These are phyloP conservation scores for Serrognathus titanus DNA, from an alignment of 2,888 invertebrate genomes.

Conservation along the genomic window DNA sequence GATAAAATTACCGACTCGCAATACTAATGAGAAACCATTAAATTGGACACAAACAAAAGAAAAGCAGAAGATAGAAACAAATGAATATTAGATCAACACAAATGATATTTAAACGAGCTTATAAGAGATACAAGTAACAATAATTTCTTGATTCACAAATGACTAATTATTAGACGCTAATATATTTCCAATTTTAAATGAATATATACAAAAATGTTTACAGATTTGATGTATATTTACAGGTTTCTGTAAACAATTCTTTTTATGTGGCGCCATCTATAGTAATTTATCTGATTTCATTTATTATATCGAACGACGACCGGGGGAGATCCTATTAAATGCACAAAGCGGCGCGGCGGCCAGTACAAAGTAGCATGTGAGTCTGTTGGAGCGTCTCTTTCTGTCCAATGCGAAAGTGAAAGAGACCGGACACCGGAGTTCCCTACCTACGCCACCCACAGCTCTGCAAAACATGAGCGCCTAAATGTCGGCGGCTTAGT, in stretches of 20 bases:
- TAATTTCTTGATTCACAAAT: too few relatives aligned
- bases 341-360: not conserved
- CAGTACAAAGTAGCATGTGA: not conserved
- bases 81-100: too few relatives aligned
- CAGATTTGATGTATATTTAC: not conserved
- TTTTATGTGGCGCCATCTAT: not conserved
- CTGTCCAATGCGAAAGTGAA: constrained; percentile 11
- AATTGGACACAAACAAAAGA: too few relatives aligned
- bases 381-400: constrained; percentile 6
- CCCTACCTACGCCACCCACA: constrained; percentile 19
- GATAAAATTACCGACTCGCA: too few relatives aligned
- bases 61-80: too few relatives aligned
- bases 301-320: not conserved
- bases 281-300: not conserved
- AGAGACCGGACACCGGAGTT: constrained; percentile 10
- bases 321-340: not conserved
- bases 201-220: too few relatives aligned
- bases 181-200: too few relatives aligned
- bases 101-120: too few relatives aligned
- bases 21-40: too few relatives aligned
- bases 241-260: not conserved
- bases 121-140: too few relatives aligned
- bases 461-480: constrained; percentile 24
- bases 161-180: too few relatives aligned
- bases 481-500: constrained; percentile 25